phyloP scores from a whole-genome alignment of 2,888 invertebrate genomes.

The Cylloceria caligata region DNA sequence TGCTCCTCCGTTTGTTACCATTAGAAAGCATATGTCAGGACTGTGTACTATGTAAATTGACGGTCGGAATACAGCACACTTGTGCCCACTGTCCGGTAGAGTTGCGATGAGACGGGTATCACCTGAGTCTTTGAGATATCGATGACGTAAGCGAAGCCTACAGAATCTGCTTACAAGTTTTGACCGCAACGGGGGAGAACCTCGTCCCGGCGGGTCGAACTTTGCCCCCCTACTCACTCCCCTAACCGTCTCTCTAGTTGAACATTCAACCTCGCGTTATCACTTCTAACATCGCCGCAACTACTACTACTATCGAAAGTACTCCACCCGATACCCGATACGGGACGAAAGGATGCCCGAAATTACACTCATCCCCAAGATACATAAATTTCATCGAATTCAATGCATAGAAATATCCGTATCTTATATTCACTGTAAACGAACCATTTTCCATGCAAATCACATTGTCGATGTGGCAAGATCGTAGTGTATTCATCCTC shows the following conservation, averaged over 20 bases:
- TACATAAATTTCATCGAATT: constrained; percentile 36
- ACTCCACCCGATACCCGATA: constrained; percentile 15
- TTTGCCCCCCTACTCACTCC: constrained; percentile 18
- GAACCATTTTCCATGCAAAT: constrained; percentile 26
- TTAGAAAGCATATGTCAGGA: constrained; percentile 44
- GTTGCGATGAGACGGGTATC: constrained; percentile 3
- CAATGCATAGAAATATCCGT: constrained; percentile 50
- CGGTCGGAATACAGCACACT: constrained; percentile 44
- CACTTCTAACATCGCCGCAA: neutral
- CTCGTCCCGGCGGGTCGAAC: constrained; percentile 29
- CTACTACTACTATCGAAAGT: neutral
- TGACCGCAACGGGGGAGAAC: constrained; percentile 25
- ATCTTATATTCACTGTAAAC: constrained; percentile 28
- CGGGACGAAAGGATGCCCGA: neutral
- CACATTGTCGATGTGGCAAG: neutral
- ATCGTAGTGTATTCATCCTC: neutral
- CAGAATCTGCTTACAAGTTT: constrained; percentile 53
- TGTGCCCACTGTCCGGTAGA: neutral
- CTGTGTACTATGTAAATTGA: constrained; percentile 57
- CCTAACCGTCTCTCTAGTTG: constrained; percentile 5
- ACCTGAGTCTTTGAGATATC: constrained; percentile 51
- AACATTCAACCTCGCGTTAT: constrained; percentile 20
- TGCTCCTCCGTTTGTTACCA: constrained; percentile 28
- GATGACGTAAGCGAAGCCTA: constrained; percentile 28
- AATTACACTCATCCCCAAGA: constrained; percentile 13